Base-by-base conservation (phyloP, 2,888 invertebrate species). In the Troglohyphantes excavatus region DNA sequence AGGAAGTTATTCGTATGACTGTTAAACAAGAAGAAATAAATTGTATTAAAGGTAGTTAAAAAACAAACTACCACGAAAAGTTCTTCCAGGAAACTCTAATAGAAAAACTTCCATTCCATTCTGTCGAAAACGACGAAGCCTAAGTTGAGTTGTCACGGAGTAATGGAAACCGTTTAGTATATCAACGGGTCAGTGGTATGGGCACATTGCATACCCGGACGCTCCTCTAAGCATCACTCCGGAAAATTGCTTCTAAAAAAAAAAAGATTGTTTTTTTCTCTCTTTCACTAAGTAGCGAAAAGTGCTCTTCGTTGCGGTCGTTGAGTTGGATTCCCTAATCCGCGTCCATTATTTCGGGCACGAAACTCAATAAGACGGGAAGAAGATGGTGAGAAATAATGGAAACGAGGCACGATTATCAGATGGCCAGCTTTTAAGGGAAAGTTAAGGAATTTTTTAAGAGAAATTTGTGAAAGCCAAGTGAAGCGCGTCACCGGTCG, bases 101-200 rank as follows among this genome's bases (percentile, higher is more conserved):
- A n/a, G 53, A 53, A 53, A 53, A 9, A 13, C 53, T 5, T 53
- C 13, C 17, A 5, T 17, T 17, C 5, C 53, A n/a, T 53, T 53
- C 17, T 53, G 17, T n/a, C 53, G 13, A 2, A 39, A 11, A 39
- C 39, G 13, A 39, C 39, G 7, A 39, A 39, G 13, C 2, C 13
- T 53, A 17, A 53, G 53, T 53, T 53, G 53, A 53, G 53, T 53
- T 53, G 53, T 27, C 65, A 65, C 23, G 65, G 43, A 29, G 23
- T 21, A 72, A 23, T 65, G 65, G 53, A 19, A 29, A 21, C 46
- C 79, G 79, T 87, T 87, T 87, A 63, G 86, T 87, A 79, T 87
- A 72, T 87, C 86, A 87, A 61, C 72, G 72, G 86, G 86, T 87
- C 79, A 87, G 78, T 79, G 72, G 53, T 53, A n/a, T 53, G n/a